phyloP scores from a whole-genome alignment of 2,797 vertebrate genomes.

The Cossypha polioptera region DNA sequence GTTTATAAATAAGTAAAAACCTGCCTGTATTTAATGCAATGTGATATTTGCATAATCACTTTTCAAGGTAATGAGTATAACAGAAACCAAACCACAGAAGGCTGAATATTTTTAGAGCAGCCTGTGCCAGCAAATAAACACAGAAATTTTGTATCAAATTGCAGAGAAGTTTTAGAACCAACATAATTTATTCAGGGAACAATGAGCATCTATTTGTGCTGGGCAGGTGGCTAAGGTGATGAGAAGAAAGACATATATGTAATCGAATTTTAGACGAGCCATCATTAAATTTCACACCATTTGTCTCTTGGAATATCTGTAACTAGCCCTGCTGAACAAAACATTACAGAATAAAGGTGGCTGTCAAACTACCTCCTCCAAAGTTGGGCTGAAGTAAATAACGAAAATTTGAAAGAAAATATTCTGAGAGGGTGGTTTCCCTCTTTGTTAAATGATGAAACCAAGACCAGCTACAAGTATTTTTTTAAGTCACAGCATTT shows the following conservation, averaged over 20 bases:
- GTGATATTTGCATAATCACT: slow-evolving; percentile 58
- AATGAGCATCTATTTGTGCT: slow-evolving; percentile 47
- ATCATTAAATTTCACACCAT: slow-evolving; percentile 1
- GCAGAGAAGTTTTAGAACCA: slow-evolving; percentile 34
- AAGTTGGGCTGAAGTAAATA: background rate
- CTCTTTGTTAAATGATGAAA: background rate
- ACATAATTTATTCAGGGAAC: slow-evolving; percentile 64
- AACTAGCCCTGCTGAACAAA: background rate
- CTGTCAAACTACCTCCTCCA: background rate
- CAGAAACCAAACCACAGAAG: slow-evolving; percentile 49
- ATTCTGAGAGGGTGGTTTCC: background rate
- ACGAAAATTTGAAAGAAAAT: background rate
- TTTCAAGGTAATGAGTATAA: slow-evolving; percentile 63
- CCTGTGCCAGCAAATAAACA: slow-evolving; percentile 55
- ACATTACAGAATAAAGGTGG: background rate
- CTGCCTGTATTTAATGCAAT: background rate
- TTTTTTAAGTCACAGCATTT: background rate
- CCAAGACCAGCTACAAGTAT: background rate
- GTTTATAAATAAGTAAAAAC: slow-evolving; percentile 60
- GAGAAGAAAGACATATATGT: slow-evolving; percentile 25
- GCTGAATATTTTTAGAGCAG: slow-evolving; percentile 39
- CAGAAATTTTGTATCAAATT: slow-evolving; percentile 31
- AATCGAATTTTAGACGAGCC: slow-evolving; percentile 48
- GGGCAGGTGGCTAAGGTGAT: slow-evolving; percentile 42
- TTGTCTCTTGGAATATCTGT: slow-evolving; percentile 11